Conservation (phyloP, 2,888 invertebrate genomes). For the Bugula neritina region DNA sequence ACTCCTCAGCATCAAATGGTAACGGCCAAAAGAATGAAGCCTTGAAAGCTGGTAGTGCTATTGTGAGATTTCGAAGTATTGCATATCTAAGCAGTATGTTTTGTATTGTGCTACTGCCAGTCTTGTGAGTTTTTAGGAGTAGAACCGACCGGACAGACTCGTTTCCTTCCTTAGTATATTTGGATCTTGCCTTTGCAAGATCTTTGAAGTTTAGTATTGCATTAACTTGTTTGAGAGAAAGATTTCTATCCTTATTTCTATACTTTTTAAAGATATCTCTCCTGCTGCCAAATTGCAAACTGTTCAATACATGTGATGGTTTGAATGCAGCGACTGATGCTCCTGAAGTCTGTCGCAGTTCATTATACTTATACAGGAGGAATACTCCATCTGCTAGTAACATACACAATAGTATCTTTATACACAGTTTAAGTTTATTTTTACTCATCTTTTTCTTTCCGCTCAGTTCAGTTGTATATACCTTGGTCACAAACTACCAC, state of each 20-base stretch:
- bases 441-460: too few relatives aligned
- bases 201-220: not conserved
- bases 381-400: not conserved
- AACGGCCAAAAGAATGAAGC: slow-evolving; percentile 26
- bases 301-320: too few relatives aligned
- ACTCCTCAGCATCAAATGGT: not conserved
- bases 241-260: not conserved
- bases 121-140: slow-evolving; percentile 31
- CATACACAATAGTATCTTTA: not conserved
- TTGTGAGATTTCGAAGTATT: slow-evolving; percentile 21
- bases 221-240: not conserved
- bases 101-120: slow-evolving; percentile 30
- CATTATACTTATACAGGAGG: not conserved
- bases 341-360: not conserved
- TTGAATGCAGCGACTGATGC: not conserved
- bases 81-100: slow-evolving; percentile 30
- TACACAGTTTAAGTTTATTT: not conserved
- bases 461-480: too few relatives aligned
- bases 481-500: too few relatives aligned
- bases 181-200: not conserved
- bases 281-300: not conserved
- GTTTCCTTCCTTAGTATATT: too few relatives aligned
- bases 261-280: not conserved
- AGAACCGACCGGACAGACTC: slow-evolving; percentile 14
- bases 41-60: slow-evolving; percentile 28